phyloP scores from a whole-genome alignment of 2,888 invertebrate species.

The Amblyjoppa proteus region DNA sequence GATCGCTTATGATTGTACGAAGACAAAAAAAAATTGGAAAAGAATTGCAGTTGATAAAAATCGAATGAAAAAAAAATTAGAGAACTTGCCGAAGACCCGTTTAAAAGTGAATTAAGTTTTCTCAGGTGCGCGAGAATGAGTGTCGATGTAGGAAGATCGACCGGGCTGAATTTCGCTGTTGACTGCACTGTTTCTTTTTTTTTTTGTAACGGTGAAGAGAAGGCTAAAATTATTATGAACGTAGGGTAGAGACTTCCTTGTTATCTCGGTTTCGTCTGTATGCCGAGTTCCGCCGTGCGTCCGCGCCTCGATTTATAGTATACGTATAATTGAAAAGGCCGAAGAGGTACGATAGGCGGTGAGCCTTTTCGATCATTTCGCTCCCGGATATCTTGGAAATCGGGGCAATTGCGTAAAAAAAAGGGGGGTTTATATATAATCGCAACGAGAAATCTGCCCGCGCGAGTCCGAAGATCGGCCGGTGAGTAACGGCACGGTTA shows the following conservation, averaged over 20 bases:
- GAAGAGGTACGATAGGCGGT: conserved; percentile 58
- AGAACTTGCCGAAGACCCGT: conserved; percentile 37
- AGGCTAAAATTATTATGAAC: conserved; percentile 24
- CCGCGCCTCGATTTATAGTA: conserved; percentile 83
- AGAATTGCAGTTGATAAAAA: conserved; percentile 27
- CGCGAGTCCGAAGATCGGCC: conserved; percentile 20
- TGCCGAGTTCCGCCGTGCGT: conserved; percentile 80
- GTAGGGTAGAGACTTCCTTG: conserved; percentile 55
- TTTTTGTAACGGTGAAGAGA: conserved; percentile 6
- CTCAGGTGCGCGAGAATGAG: conserved; percentile 43
- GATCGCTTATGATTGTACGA: conserved; percentile 21
- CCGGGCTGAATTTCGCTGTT: conserved; percentile 38
- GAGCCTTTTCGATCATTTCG: conserved; percentile 40
- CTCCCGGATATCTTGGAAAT: not conserved
- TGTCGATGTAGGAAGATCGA: conserved; percentile 64
- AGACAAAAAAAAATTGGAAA: conserved; percentile 21
- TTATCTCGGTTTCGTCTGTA: conserved; percentile 75
- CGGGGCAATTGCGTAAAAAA: not conserved
- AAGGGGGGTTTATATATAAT: not conserved
- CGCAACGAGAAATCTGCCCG: conserved; percentile 19
- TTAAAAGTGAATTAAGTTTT: conserved; percentile 64
- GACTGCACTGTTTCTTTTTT: conserved; percentile 24
- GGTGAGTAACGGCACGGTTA: conserved; percentile 6
- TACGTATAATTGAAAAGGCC: conserved; percentile 69
- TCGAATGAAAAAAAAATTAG: not conserved